Base-by-base conservation (phyloP, 2,113 vertebrate genomes). In the Mirounga angustirostris region DNA sequence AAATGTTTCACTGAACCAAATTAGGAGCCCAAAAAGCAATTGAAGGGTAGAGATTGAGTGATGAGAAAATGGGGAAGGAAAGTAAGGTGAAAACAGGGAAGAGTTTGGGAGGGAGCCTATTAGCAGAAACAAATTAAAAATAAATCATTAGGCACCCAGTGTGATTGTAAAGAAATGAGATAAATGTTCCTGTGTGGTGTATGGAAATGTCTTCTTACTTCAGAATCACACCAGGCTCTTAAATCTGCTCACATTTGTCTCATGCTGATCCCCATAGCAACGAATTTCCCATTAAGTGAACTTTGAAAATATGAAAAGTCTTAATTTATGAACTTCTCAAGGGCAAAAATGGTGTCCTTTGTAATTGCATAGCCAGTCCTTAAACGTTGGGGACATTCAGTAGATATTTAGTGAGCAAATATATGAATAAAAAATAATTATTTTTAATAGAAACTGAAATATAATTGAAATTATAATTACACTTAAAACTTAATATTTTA, bases 91-190 rank as follows among this genome's bases (percentile, higher is more conserved):
- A 83, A 88, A 69, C 7, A 76, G 24, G 59, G 19, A 94, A 78
- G 9, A 2, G 9, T 63, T 91, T 86, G 16, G 50, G 30, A 65
- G 78, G 73, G 4, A 86, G 33, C 19, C 50, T 79, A 19, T 89
- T 91, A 94, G 78, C 22, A 89, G 80, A 95, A 97, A 86, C 24
- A 96, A 96, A 86, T 91, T 86, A 94, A 95, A 95, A 96, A 82
- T 56, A 93, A 93, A 95, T 74, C 50, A 79, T 83, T 58, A 94
- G 54, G 33, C 33, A 56, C 73, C 78, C 78, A 94, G 52, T n/a
- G 46, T 54, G 91, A 95, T 96, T 73, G 50, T 56, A 73, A 82
- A 94, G 28, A n/a, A 94, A 94, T 82, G 46, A 95, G 89, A 89
- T 95, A 69, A 89, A 80, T 93, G 36, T 61, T 69, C 59, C 76